Evolutionary conservation across 2,888 invertebrate genomes (phyloP), one percentile per base, ranked within the genome.

Genomic region (Callyntrura sp.): DNA sequence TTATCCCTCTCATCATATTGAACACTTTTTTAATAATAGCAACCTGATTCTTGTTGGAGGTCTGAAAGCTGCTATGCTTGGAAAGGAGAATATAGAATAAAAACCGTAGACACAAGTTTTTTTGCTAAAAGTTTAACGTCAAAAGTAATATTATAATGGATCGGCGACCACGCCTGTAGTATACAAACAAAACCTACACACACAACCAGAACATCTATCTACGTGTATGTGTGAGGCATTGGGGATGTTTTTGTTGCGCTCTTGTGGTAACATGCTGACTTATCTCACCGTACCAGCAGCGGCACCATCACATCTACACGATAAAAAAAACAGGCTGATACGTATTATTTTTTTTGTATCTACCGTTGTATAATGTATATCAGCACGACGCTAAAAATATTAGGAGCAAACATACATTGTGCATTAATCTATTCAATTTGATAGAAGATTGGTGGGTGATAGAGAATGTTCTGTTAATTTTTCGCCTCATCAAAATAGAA

Each of bases 131-230:
- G 84, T 62, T 73, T 73, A 90, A 82, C 83, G 90, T 85, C 90
- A 90, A 76, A 84, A 83, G 88, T 62, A 89, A 90, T 81, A 85
- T 79, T 81, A 85, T 85, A 90, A 90, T 90, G 90, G 90, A 90
- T 85, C 73, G 81, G 62, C 23, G 78, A 70, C 90, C 90, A 90
- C 90, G 90, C 90, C 90, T 90, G 90, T 78, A 89, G 84, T 89
- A 35, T 78, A 84, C 88, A 78, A 76, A 81, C 68, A 88, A 70
- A 82, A 43, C 23, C 11, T 45, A 60, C 43, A 76, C 73, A 76
- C 68, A 83, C 51, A 23, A 65, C 28, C 81, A 81, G 17, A 60
- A 48, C 20, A 73, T 48, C 35, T 25, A 62, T 62, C 23, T 25
- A 70, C 0, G 70, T 14, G 62, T n/a, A 23, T 62, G 9, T 51